Base-by-base conservation (phyloP, 2,888 invertebrate species). In the Cephus sareptanus region DNA sequence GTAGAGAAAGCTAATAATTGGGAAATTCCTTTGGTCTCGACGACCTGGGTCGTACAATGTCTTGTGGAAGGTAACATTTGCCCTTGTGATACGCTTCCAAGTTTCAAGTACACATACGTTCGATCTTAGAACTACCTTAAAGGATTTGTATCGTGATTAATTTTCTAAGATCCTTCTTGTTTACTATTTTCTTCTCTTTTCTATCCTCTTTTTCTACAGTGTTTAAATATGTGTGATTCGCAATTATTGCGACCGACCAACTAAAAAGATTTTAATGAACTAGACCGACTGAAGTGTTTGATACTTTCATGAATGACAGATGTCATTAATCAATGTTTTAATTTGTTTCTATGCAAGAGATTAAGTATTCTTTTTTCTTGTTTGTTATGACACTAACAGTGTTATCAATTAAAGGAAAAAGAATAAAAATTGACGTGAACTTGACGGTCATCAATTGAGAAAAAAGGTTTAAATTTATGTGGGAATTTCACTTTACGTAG, bases 1-100 rank as follows among this genome's bases (percentile, higher is more conserved):
- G 84, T 92, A 34, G 88, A 92, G 30, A 91, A 91, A 79, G 95
- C 95, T 0, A 92, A 92, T 77, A 92, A 93, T 76, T 93, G 94
- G 85, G 93, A 92, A 78, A 92, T 94, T n/a, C 95, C 95, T 0
- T 86, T 96, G 0, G 94, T 96, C 0, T 94, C 95, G 0, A 94
- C 95, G 0, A 93, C 93, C 2, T 96, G 96, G 96, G 92, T 96
- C 1, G 93, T 94, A 6, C 95, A 96, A 85, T 94, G 94, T 83
- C 91, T 96, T 69, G 94, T 96, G 80, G 94, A 94, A 84, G 94
- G 94, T 2, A 92, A 92, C 77, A 90, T 93, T 68, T 90, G 93
- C 81, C 85, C 91, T 1, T 93, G 93, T 11, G 92, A 93, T 84
- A 90, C 92, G 79, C 93, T 94, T 89, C 91, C 91, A 74, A 93